Base-by-base conservation (phyloP, 2,888 invertebrate genomes). In the Perdita meconis region DNA sequence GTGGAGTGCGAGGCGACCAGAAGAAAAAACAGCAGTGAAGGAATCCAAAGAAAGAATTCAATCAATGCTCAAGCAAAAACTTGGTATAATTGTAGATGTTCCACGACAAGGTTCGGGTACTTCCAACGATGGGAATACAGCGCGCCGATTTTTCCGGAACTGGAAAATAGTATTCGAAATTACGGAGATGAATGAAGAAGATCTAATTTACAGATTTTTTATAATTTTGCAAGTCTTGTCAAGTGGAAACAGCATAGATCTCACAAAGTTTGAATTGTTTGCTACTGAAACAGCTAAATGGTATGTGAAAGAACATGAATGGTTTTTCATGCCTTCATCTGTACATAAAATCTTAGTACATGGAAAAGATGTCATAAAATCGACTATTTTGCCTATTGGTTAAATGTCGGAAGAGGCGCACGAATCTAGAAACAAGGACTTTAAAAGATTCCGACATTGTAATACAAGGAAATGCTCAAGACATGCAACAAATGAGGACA, bases 161-260 rank as follows among this genome's bases (percentile, higher is more conserved):
- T 30, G 6, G 30, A 30, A 6, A 30, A 6, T 30, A 30, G 30
- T 30, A 30, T 30, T 6, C 30, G 30, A 30, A 30, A 30, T 30
- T 30, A 30, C 30, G 30, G 30, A 30, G 30, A 30, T 30, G 30
- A 2, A 30, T 30, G 30, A 30, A 30, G 30, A 6, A 30, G n/a
- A n/a, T n/a, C 6, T 30, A 30, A 30, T 30, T 30, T 30, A 30
- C 2, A 30, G 30, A 40, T 12, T 40, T 50, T 50, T 50, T 50
- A 50, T 50, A 24, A 50, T 24, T 50, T 50, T 50, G 10, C 3
- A 24, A 50, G 24, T 50, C 13, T 19, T 19, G 50, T 50, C 50
- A 13, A 12, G 22, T 24, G 19, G 24, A 50, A 10, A 19, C 19
- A 24, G 50, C 6, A 19, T 50, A 50, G 50, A 50, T 13, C 40